Evolutionary conservation across 2,797 vertebrate genomes (phyloP).

Genomic region (Toxotes lorentzi): DNA sequence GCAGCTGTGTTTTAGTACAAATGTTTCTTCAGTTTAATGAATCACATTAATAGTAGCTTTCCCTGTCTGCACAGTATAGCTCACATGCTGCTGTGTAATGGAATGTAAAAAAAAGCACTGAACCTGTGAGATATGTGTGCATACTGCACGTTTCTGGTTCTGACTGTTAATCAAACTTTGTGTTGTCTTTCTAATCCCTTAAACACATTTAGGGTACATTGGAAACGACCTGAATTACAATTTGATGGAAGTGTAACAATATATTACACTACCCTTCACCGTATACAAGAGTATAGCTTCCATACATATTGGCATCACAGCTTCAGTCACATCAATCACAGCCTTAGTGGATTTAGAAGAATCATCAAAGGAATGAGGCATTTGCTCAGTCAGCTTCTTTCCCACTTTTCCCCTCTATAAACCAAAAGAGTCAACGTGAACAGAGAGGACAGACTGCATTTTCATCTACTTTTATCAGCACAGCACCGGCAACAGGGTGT

Average conservation of each 20-base stretch:
- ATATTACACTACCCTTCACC: background rate
- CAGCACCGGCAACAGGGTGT: conserved; percentile 14
- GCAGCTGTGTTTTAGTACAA: background rate
- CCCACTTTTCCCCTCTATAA: background rate
- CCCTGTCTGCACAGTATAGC: background rate
- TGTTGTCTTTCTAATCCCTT: background rate
- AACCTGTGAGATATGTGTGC: background rate
- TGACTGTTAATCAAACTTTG: background rate
- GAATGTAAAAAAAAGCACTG: background rate
- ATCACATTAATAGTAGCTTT: background rate
- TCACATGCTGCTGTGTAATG: background rate
- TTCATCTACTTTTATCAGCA: conserved; percentile 37
- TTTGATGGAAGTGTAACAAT: background rate
- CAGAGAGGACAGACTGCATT: conserved; percentile 14
- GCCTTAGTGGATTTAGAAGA: conserved; percentile 15
- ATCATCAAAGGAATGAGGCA: conserved; percentile 32
- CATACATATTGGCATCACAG: conserved; percentile 13
- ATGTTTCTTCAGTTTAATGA: background rate
- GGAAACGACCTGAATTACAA: background rate
- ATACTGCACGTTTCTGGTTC: background rate
- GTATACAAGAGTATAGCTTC: background rate
- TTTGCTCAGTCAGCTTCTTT: conserved; percentile 23
- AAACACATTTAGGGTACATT: background rate
- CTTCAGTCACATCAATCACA: conserved; percentile 16
- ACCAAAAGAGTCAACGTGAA: conserved; percentile 17